Evolutionary conservation across 1,140 invertebrate genomes (phyloP).

Genomic region (Drosophila sulfurigaster): DNA sequence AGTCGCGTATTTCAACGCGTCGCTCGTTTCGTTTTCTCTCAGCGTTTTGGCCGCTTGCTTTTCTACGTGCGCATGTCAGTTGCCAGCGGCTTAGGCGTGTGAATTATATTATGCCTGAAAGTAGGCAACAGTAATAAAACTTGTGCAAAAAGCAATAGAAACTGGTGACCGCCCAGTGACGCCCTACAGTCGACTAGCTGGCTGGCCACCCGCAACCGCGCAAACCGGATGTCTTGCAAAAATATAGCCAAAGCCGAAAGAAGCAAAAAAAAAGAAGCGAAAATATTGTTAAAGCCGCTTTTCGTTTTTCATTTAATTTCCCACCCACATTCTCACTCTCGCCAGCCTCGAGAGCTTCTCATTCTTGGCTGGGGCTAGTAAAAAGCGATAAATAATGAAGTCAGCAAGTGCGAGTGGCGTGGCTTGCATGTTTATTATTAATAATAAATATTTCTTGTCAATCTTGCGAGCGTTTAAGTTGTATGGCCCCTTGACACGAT

Average conservation of each 20-base stretch:
- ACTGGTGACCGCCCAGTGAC: constrained; percentile 28
- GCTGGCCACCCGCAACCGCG: constrained; percentile 12
- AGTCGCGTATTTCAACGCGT: constrained; percentile 71
- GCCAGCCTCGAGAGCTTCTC: not conserved
- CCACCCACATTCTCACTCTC: constrained; percentile 7
- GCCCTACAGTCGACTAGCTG: not conserved
- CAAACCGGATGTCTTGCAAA: constrained; percentile 60
- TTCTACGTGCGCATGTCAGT: constrained; percentile 77
- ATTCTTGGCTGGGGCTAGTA: constrained; percentile 29
- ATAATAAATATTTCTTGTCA: constrained; percentile 83
- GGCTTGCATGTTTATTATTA: constrained; percentile 81
- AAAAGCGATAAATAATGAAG: constrained; percentile 83
- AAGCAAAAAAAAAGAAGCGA: not conserved
- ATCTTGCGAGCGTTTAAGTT: constrained; percentile 70
- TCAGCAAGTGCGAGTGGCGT: constrained; percentile 77
- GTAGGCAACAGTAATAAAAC: constrained; percentile 80
- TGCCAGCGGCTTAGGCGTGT: constrained; percentile 78
- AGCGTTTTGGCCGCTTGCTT: not conserved
- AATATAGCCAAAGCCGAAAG: constrained; percentile 43
- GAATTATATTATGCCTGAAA: constrained; percentile 80
- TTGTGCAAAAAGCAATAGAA: constrained; percentile 66
- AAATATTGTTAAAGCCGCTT: constrained; percentile 13
- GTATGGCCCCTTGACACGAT: constrained; percentile 66
- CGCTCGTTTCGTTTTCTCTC: constrained; percentile 19
- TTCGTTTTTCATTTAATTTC: constrained; percentile 49